Conservation (phyloP, 2,797 vertebrate genomes). For the Sus cebifrons region DNA sequence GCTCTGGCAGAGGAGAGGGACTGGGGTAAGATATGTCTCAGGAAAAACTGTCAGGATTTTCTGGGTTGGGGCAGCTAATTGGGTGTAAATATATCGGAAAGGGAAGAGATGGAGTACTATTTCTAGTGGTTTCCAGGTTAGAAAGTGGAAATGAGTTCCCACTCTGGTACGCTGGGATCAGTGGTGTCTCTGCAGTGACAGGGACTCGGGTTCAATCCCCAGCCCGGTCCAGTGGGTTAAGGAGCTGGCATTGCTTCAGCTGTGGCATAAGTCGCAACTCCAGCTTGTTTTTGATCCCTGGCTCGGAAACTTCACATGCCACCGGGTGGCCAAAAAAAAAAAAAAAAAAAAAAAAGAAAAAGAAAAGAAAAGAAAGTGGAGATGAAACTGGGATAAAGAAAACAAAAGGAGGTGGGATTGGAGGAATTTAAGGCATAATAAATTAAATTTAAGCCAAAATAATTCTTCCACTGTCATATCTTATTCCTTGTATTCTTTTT, state of each 20-base stretch:
- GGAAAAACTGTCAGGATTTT: neutral
- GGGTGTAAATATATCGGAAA: neutral
- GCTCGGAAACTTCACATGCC: too few species aligned
- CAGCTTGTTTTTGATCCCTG: too few species aligned
- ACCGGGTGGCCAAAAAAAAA: too few species aligned
- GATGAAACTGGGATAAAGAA: neutral
- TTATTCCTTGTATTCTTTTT: neutral
- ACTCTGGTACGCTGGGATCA: too few species aligned
- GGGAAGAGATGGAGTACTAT: neutral
- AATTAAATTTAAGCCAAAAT: neutral
- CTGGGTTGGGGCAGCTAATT: neutral
- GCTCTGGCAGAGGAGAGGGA: neutral
- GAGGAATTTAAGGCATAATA: neutral
- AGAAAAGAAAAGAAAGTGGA: neutral
- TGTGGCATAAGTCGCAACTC: too few species aligned
- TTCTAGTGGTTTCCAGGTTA: constrained; percentile 8
- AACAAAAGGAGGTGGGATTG: neutral
- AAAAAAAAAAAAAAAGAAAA: too few species aligned
- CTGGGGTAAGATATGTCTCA: neutral
- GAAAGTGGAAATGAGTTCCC: neutral
- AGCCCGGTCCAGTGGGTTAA: too few species aligned
- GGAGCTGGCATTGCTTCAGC: too few species aligned
- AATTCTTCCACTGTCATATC: neutral
- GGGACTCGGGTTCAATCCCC: too few species aligned
- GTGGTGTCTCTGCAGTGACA: too few species aligned